These are phyloP conservation scores for Aplodontia rufa DNA, from an alignment of 2,113 vertebrate species.

Conservation along the genomic window DNA sequence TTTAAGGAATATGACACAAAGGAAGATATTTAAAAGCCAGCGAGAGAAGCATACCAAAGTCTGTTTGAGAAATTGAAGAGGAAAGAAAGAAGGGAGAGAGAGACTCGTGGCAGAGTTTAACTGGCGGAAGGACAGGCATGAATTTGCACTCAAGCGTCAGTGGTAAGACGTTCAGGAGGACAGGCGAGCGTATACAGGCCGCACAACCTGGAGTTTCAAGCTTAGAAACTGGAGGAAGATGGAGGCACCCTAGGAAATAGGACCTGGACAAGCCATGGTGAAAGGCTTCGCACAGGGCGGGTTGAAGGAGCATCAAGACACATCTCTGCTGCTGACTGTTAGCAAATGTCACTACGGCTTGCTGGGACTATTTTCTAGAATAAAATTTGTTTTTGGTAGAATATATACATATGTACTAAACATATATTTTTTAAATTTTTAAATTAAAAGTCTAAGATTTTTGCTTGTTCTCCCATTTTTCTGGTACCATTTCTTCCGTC, in stretches of 20 bases:
- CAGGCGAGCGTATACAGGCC: rapidly evolving
- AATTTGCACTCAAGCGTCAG: not conserved
- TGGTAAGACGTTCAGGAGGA: rapidly evolving
- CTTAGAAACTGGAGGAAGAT: not conserved
- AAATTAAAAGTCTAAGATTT: not conserved
- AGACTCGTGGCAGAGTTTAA: not conserved
- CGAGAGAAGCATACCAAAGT: not conserved
- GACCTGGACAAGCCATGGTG: rapidly evolving
- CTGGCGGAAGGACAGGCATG: too few relatives aligned
- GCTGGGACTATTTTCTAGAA: not conserved
- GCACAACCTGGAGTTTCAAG: not conserved
- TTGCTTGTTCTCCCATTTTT: not conserved
- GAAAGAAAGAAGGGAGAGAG: not conserved
- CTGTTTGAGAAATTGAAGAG: not conserved
- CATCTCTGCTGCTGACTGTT: not conserved
- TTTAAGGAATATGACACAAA: not conserved
- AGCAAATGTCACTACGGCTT: not conserved
- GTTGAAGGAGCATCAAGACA: not conserved
- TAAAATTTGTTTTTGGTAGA: not conserved
- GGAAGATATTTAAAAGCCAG: not conserved
- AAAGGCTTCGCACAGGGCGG: too few relatives aligned
- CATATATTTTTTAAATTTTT: not conserved
- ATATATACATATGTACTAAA: not conserved
- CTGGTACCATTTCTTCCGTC: not conserved
- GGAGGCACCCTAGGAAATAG: not conserved